Evolutionary conservation across 92 coral and sea anemone genomes (phyloP).

Genomic region (Zoanthus sociatus): DNA sequence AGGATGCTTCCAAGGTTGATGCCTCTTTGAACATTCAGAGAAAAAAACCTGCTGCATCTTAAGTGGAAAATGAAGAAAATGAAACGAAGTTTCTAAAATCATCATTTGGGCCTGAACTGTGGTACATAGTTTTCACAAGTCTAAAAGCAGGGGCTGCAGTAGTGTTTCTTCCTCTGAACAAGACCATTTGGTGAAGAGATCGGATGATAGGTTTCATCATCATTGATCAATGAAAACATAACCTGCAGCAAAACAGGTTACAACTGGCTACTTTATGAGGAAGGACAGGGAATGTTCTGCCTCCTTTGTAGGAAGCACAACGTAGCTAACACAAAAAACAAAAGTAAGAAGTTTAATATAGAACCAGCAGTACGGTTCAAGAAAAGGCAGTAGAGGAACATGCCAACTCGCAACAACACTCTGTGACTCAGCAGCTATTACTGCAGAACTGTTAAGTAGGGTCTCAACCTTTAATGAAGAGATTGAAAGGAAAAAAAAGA

Average conservation of each 20-base stretch:
- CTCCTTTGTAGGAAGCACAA: constrained; percentile 57
- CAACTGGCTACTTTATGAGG: not conserved
- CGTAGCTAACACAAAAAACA: constrained; percentile 42
- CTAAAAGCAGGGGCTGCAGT: not conserved
- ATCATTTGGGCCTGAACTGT: too few species aligned
- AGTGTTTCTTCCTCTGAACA: not conserved
- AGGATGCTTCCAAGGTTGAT: too few species aligned
- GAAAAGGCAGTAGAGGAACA: constrained; percentile 57
- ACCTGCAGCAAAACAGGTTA: not conserved
- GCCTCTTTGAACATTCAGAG: too few species aligned
- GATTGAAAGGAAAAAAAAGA: constrained; percentile 32
- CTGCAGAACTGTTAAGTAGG: constrained; percentile 58
- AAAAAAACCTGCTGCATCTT: too few species aligned
- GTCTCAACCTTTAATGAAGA: constrained; percentile 57
- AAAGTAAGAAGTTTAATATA: constrained; percentile 44
- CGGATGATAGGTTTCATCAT: not conserved
- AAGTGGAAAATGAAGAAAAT: too few species aligned
- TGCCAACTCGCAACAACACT: constrained; percentile 60
- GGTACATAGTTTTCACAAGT: not conserved
- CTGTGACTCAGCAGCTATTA: constrained; percentile 31
- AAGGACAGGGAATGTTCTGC: constrained; percentile 38
- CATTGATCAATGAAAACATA: not conserved
- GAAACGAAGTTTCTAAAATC: too few species aligned
- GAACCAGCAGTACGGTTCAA: constrained; percentile 58
- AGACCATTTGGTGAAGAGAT: not conserved